These are phyloP conservation scores for Sylvia borin DNA, from an alignment of 2,797 vertebrate species.

Conservation along the genomic window DNA sequence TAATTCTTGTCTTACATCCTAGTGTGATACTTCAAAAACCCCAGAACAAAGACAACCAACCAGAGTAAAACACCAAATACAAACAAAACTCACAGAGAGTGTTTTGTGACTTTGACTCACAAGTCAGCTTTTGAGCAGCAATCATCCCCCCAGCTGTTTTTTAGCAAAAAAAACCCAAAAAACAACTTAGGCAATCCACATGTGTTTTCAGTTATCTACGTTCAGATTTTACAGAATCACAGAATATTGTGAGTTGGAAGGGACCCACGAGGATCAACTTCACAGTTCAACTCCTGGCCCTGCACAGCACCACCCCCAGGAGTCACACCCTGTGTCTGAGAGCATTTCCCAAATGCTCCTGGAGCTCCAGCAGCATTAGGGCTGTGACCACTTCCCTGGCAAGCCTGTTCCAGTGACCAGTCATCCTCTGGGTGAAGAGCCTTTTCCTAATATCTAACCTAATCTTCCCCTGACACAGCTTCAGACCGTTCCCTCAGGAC, in stretches of 20 bases:
- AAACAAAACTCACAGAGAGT: not conserved
- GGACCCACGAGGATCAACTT: not conserved
- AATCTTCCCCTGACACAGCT: not conserved
- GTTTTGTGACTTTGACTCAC: not conserved
- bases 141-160: not conserved
- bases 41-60: not conserved
- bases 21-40: not conserved
- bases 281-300: not conserved
- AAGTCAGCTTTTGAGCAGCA: not conserved
- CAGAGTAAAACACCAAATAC: not conserved
- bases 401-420: not conserved
- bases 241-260: not conserved
- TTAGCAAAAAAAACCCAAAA: not conserved
- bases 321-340: not conserved
- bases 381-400: not conserved
- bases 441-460: not conserved
- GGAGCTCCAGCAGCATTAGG: not conserved
- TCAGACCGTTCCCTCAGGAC: not conserved
- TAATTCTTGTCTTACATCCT: not conserved
- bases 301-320: not conserved
- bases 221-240: not conserved
- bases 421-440: not conserved
- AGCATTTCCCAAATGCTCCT: not conserved
- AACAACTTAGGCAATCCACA: not conserved
- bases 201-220: not conserved